A percentile compares a stretch with the other conserved stretches of the same genome.
These are phyloP conservation scores for Eubasilissa regina DNA, from an alignment of 1,140 invertebrate species.

Conservation along the genomic window DNA sequence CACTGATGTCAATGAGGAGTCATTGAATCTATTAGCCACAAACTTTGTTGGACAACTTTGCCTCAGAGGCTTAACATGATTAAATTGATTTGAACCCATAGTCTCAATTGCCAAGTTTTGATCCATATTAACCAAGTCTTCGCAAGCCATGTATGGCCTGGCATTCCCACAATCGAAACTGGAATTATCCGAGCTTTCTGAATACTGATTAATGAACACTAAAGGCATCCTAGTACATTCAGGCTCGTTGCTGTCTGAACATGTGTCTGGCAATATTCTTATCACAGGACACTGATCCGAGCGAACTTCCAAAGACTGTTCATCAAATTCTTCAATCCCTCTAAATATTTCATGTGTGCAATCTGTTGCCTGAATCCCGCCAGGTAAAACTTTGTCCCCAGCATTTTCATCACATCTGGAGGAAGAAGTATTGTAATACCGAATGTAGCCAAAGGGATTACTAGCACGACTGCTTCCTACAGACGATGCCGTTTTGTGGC, in stretches of 20 bases:
- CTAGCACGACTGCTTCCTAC: constrained; percentile 71
- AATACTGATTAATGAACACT: constrained; percentile 66
- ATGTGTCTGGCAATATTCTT: constrained; percentile 57
- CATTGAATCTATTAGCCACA: constrained; percentile 74
- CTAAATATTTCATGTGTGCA: constrained; percentile 68
- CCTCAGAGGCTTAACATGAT: constrained; percentile 51
- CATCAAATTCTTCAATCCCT: constrained; percentile 47
- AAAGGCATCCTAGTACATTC: constrained; percentile 55
- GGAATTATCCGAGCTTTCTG: constrained; percentile 75
- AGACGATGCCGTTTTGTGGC: constrained; percentile 65
- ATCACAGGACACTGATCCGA: constrained; percentile 58
- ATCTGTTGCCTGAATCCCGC: constrained; percentile 61
- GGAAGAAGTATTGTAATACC: constrained; percentile 73
- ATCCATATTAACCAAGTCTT: constrained; percentile 77
- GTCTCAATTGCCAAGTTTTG: constrained; percentile 71
- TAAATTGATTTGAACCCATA: constrained; percentile 61
- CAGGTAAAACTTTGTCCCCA: constrained; percentile 6
- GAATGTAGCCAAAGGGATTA: constrained; percentile 77
- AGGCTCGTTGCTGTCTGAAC: constrained; percentile 30
- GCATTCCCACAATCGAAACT: constrained; percentile 71
- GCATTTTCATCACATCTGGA: constrained; percentile 58
- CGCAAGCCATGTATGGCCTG: constrained; percentile 75
- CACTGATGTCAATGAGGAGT: constrained; percentile 70
- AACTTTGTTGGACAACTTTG: constrained; percentile 72
- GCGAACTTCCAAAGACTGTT: constrained; percentile 53